A percentile compares a stretch with the other conserved stretches of the same genome.
phyloP scores from a whole-genome alignment of 2,113 vertebrate species.

The Clarias batrachus region DNA sequence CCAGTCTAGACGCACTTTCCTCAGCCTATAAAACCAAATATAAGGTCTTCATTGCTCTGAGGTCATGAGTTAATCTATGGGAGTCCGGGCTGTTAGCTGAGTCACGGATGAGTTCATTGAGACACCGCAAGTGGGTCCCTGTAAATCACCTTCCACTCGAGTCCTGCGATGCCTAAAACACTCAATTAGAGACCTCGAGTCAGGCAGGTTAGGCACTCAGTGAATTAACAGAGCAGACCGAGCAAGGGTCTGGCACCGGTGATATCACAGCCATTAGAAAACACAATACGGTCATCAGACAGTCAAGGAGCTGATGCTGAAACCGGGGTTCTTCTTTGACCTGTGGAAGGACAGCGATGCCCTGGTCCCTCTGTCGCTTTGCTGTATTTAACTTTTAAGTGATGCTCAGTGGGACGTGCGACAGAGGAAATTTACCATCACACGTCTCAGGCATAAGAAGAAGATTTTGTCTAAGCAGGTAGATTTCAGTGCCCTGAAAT shows the following conservation, averaged over 20 bases:
- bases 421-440: conserved; percentile 42
- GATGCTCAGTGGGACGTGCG: conserved; percentile 14
- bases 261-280: conserved; percentile 53
- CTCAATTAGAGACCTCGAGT: conserved; percentile 57
- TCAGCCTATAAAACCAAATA: conserved; percentile 46
- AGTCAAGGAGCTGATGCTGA: not conserved
- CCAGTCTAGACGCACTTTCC: conserved; percentile 38
- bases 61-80: conserved; percentile 67
- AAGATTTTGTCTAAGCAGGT: conserved; percentile 23
- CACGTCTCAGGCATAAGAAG: not conserved
- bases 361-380: conserved; percentile 2
- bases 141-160: conserved; percentile 47
- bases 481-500: conserved; percentile 10
- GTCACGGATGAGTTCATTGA: conserved; percentile 79
- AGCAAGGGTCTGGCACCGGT: conserved; percentile 54
- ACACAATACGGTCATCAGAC: conserved; percentile 40
- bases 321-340: conserved; percentile 35
- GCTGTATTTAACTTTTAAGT: conserved; percentile 35
- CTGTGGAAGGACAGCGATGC: conserved; percentile 1
- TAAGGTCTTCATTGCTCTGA: conserved; percentile 57
- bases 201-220: conserved; percentile 50
- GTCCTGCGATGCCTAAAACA: conserved; percentile 27
- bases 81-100: conserved; percentile 73
- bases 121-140: conserved; percentile 48
- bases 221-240: conserved; percentile 50